Evolutionary conservation across 2,888 invertebrate species (phyloP), one percentile per base, ranked within the genome.

Genomic region (Tachina lurida): DNA sequence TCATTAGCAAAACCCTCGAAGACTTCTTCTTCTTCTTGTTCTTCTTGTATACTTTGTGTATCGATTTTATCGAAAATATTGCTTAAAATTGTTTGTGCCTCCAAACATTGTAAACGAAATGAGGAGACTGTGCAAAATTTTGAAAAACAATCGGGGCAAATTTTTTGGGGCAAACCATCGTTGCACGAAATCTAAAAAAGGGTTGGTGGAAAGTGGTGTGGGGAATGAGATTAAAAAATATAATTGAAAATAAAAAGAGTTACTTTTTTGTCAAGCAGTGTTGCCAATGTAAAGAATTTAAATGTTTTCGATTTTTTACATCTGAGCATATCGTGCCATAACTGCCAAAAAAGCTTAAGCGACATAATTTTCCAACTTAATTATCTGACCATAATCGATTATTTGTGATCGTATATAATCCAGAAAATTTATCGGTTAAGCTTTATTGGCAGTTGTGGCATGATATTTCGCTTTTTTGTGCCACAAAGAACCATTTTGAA

Each of bases 61-160:
- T 91, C 91, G 86, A 91, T 91, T 88, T 91, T 91, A 85, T 91
- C 91, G 85, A 91, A 91, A 52, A 91, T 90, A 84, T 91, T 90
- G 10, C 88, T 89, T 62, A 91, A 77, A 84, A 89, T 89, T 15
- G 89, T n/a, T 86, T 91, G 91, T 19, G 91, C 91, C 62, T 90
- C 90, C 83, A 90, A 88, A 74, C 91, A 91, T 74, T 89, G 88
- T 17, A 88, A 62, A 5, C 91, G 91, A 88, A 91, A 91, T 7
- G 89, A 89, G 52, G 89, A 88, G 47, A 91, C 88, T 0, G 90
- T 89, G 84, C 90, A 91, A 74, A 91, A 91, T 84, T 91, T 91
- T 9, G 90, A 89, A 86, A 91, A 91, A 76, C 91, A 91, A 87
- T 91, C 91, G 41, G 90, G 89, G 75, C 91, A 91, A 54, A 91